Percentiles rank a stretch among this genome's conserved stretches.
These are phyloP conservation scores for Melanotaenia pygmaea DNA, from an alignment of 2,797 vertebrate species.

Conservation along the genomic window DNA sequence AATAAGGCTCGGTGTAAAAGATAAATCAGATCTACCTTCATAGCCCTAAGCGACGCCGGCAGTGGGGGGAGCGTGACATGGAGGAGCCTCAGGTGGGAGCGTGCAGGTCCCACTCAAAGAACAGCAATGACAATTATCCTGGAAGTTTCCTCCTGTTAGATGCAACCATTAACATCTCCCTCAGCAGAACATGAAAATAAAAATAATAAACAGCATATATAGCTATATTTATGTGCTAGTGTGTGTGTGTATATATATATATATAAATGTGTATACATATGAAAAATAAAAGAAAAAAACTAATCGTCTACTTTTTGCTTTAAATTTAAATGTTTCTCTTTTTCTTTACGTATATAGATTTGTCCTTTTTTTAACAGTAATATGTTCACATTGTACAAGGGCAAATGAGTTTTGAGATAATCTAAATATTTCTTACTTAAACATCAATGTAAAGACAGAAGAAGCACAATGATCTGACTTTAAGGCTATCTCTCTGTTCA, in stretches of 20 bases:
- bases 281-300: slow-evolving; percentile 28
- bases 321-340: slow-evolving; percentile 61
- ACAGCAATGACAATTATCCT: slow-evolving; percentile 27
- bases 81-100: slow-evolving; percentile 58
- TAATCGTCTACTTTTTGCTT: slow-evolving; percentile 50
- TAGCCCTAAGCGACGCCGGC: slow-evolving; percentile 4
- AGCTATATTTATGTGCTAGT: neutral
- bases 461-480: slow-evolving; percentile 61
- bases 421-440: slow-evolving; percentile 61
- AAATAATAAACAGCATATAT: slow-evolving; percentile 50
- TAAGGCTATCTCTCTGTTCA: slow-evolving; percentile 53
- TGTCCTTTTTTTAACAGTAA: slow-evolving; percentile 73
- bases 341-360: slow-evolving; percentile 68
- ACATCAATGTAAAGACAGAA: slow-evolving; percentile 58
- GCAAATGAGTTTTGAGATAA: slow-evolving; percentile 58
- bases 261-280: slow-evolving; percentile 17
- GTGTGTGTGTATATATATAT: slow-evolving; percentile 8
- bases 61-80: slow-evolving; percentile 29
- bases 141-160: slow-evolving; percentile 13
- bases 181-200: slow-evolving; percentile 75
- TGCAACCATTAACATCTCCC: slow-evolving; percentile 23
- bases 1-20: slow-evolving; percentile 56
- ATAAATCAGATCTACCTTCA: slow-evolving; percentile 52
- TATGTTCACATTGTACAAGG: slow-evolving; percentile 73
- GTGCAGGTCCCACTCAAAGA: slow-evolving; percentile 38